Base-by-base conservation (phyloP, 2,888 invertebrate species). In the Drosophila longiperda region DNA sequence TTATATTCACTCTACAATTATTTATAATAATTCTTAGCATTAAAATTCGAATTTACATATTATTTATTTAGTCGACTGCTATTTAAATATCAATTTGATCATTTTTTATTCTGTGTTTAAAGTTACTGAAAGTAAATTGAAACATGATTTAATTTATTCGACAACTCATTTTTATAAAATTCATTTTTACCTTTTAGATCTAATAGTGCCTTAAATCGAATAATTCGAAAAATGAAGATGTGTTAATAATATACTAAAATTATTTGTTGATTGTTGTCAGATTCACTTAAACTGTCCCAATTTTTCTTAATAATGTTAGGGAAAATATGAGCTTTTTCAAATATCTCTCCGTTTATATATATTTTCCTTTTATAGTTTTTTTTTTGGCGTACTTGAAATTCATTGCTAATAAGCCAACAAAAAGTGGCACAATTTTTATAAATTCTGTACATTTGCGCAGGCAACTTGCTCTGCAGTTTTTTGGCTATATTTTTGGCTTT, bases 401-500 rank as follows among this genome's bases (percentile, higher is more conserved):
- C 3, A 26, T n/a, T 36, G 45, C 32, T 34, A 42, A 20, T 6
- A n/a, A 26, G 34, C 26, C 20, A 7, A 26, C 55, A 57, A 52
- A 68, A 52, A 20, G n/a, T 50, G 49, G 15, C 6, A 69, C 5
- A 54, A 38, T 54, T 48, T 57, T 58, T 55, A 49, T 59, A 52
- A 65, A 69, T 60, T 66, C 57, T 60, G 63, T 40, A 3, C 17
- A 15, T 15, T 50, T 50, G 11, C 15, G 33, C 20, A 33, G 49
- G n/a, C 32, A 48, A 55, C 20, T 40, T 54, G 53, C 23, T 48
- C 11, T 36, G 57, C n/a, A 33, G n/a, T 34, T 54, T 59, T 53
- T 40, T 45, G 32, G 50, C n/a, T 58, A n/a, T 29, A 29, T 15
- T 57, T 78, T 78, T 64, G 68, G 69, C 53, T 32, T 42, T 53